Evolutionary conservation across 1,140 invertebrate genomes (phyloP).

Genomic region (Nebria ingens): DNA sequence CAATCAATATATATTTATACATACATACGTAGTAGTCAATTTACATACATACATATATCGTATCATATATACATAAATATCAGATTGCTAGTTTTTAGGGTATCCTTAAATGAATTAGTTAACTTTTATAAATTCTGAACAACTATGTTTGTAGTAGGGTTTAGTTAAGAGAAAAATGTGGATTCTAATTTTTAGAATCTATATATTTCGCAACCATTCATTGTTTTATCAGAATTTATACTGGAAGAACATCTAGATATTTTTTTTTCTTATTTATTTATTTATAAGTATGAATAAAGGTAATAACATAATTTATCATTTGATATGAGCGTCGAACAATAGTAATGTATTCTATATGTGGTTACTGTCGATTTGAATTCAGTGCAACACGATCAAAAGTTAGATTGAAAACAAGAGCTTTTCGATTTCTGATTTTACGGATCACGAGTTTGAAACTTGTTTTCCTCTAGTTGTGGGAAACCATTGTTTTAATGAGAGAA

Average conservation of each 20-base stretch:
- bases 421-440: conserved; percentile 6
- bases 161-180: neutral
- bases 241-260: too few species aligned
- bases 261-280: too few species aligned
- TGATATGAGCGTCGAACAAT: too few species aligned
- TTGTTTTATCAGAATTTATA: too few species aligned
- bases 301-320: too few species aligned
- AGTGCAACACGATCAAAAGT: conserved; percentile 3
- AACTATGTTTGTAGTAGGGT: neutral
- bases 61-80: neutral
- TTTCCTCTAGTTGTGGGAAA: neutral
- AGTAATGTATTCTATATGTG: too few species aligned
- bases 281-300: too few species aligned
- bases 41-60: neutral
- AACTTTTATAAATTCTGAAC: too few species aligned
- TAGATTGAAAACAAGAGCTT: neutral
- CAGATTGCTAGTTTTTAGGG: too few species aligned
- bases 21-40: neutral
- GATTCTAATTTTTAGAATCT: too few species aligned
- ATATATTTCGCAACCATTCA: too few species aligned
- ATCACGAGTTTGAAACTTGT: neutral
- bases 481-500: neutral
- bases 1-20: neutral
- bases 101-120: too few species aligned
- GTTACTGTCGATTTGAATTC: neutral